These are phyloP conservation scores for Heliconius ethilla DNA, from an alignment of 2,888 invertebrate genomes.

Conservation along the genomic window DNA sequence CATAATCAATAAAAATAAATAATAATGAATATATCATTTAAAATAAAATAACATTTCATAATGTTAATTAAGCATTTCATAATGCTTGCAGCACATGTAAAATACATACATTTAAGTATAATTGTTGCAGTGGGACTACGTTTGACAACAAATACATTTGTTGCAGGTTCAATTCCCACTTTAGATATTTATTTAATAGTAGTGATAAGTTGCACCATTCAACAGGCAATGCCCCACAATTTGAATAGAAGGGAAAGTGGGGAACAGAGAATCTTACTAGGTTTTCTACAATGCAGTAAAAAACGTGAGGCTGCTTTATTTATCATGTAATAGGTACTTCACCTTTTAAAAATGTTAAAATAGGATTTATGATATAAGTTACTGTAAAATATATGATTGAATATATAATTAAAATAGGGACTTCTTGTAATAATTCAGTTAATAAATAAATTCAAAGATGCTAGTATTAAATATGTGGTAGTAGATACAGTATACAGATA, in stretches of 20 bases:
- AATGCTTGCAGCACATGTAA: neutral
- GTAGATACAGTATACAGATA: constrained; percentile 2
- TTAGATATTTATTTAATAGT: neutral
- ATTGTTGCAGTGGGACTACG: neutral
- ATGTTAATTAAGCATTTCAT: neutral
- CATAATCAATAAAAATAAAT: neutral
- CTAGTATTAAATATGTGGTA: neutral
- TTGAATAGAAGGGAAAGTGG: too few relatives aligned
- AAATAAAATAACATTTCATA: neutral
- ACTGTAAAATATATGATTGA: neutral
- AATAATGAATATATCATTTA: neutral
- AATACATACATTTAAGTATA: neutral
- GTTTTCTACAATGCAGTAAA: neutral
- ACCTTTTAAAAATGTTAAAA: neutral
- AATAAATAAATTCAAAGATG: neutral
- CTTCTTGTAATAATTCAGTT: neutral
- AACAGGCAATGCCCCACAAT: too few relatives aligned
- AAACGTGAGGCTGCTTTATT: neutral
- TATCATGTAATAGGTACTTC: neutral
- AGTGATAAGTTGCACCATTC: neutral
- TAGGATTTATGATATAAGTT: neutral
- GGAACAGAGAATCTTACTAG: too few relatives aligned
- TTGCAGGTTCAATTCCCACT: too few relatives aligned
- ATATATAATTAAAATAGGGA: neutral
- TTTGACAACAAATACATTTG: neutral